Base-by-base conservation (phyloP, 2,797 vertebrate species). In the Girardinus metallicus region DNA sequence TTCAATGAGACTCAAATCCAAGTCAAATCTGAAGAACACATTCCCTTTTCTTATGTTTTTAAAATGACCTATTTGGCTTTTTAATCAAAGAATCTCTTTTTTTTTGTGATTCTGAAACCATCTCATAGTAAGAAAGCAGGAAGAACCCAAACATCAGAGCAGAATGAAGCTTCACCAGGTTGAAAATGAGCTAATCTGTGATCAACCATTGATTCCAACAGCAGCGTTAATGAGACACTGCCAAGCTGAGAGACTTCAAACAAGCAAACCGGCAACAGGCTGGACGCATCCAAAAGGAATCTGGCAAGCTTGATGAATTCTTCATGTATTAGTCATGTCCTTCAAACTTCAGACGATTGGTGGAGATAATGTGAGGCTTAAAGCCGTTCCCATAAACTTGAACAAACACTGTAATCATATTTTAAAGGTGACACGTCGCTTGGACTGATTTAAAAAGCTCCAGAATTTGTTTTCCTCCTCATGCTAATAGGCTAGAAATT, bases 151-250 rank as follows among this genome's bases (percentile, higher is more conserved):
- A 77, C 39, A 75, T 62, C 43, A 55, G 80, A 77, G 72, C 74
- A 39, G 47, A 51, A 64, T 47, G 36, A 73, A 80, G 47, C 75
- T 86, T 84, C 75, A 49, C 49, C 18, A 36, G 74, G 79, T 76
- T 83, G 71, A 85, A 89, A 89, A 89, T 26, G 82, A 76, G 85
- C 75, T 26, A 23, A 85, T 76, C 81, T 82, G 78, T 74, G 91
- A 89, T 89, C 90, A 88, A 93, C 86, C 87, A 95, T 89, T 91
- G 92, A 95, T 93, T 93, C 92, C 78, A 83, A 85, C 75, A 79
- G 88, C 88, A 91, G 92, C 47, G 88, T 90, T 95, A 95, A 94
- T 93, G 91, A 91, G 92, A 92, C 88, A 79, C 83, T 90, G 93
- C 88, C 90, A 84, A 86, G 82, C 84, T 87, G 85, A 86, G 81